Conservation (phyloP, 1,140 invertebrate genomes). For the Xylocopa sonorina region DNA sequence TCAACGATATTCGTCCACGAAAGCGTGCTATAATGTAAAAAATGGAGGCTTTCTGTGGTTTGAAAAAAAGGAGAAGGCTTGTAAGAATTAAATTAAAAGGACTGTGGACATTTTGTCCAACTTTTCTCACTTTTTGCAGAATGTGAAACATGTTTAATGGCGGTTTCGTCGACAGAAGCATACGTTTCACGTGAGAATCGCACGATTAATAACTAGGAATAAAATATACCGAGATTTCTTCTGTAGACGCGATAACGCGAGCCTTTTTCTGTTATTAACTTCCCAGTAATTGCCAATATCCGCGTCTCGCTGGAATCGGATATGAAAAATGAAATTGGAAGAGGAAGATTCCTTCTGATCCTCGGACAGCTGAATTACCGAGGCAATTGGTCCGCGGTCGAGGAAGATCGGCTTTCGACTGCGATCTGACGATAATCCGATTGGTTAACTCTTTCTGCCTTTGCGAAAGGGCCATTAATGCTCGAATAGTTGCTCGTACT, state of each 20-base stretch:
- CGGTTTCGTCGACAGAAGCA: no score
- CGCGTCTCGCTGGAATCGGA: neutral
- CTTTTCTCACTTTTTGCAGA: slow-evolving; percentile 18
- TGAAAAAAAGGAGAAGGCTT: neutral
- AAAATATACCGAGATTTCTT: no score
- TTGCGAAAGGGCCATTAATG: neutral
- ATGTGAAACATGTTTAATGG: neutral
- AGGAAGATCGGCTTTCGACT: neutral
- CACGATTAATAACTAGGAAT: no score
- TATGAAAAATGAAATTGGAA: neutral
- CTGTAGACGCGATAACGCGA: no score
- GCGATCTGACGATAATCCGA: neutral
- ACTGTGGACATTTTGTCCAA: neutral
- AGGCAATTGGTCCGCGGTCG: neutral
- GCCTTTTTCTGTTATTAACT: neutral
- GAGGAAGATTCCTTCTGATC: neutral
- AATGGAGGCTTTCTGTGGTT: neutral
- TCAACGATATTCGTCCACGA: no score
- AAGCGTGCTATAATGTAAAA: slow-evolving; percentile 14
- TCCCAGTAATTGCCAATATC: neutral
- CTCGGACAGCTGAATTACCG: neutral
- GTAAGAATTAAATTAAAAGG: neutral
- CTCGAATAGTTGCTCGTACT: neutral
- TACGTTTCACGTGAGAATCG: neutral
- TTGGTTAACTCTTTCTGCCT: neutral